Evolutionary conservation across 2,888 invertebrate genomes (phyloP), one percentile per base, ranked within the genome.

Genomic region (Crossocerus cetratus): DNA sequence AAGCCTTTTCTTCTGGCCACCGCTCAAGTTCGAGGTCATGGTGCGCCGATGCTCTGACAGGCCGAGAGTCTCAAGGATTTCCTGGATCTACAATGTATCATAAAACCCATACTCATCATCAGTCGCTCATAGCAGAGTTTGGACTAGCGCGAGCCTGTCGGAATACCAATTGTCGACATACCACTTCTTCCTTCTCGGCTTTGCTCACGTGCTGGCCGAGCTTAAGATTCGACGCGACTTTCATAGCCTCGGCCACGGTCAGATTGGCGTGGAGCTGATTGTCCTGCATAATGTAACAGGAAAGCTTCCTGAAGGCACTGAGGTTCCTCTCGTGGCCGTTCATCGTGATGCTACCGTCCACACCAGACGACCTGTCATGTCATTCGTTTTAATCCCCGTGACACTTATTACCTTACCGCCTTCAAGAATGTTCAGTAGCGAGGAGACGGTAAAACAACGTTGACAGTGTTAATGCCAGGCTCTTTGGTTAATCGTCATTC

Each of bases 211-310:
- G 93, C 60, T 92, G 93, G 59, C 96, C 95, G 70, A 98, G 93
- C 90, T 98, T 98, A 56, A 99, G 92, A 82, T 96, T 95, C 1
- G 98, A 95, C 5, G 98, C 97, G 44, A 98, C 97, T 82, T 94
- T 94, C 97, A 99, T 98, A 42, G 98, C 96, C 91, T 99, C 98
- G 86, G 96, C 95, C 2, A 98, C 98, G 0, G 97, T 97, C 79
- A 99, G 92, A 91, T 98, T 97, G 0, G 95, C 95, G 86, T 98
- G 96, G 56, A 98, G 92, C 90, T 97, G 96, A 91, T 97, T 97
- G 88, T 97, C 97, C 90, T 99, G 98, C 98, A 98, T 97, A 90
- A 99, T 99, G 91, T 98, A 98, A 86, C 97, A 97, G 0, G 98
- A 98, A 81, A 97, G 92, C 91, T 98, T 98, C 72, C 97, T 94